phyloP scores from a whole-genome alignment of 2,113 vertebrate species.

The Ascaphus truei region DNA sequence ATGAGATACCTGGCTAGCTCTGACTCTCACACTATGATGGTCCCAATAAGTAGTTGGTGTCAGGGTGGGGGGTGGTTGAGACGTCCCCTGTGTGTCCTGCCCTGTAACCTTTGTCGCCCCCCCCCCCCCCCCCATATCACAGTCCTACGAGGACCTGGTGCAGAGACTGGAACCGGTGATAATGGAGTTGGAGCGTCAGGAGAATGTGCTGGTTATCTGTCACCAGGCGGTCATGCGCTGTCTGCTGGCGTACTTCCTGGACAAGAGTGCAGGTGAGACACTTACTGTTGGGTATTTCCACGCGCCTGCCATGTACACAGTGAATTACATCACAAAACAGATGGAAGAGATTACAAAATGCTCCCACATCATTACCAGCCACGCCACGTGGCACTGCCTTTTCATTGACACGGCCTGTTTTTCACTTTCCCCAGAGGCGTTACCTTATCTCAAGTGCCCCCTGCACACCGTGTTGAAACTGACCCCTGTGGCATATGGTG shows the following conservation, averaged over 20 bases:
- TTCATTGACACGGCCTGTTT: too few species aligned
- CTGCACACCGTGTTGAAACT: constrained; percentile 67
- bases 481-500: constrained; percentile 65
- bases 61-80: too few species aligned
- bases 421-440: constrained; percentile 40
- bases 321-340: background rate
- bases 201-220: constrained; percentile 85
- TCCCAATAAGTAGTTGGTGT: too few species aligned
- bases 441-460: constrained; percentile 65
- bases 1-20: too few species aligned
- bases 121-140: background rate
- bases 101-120: background rate
- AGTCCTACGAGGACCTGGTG: constrained; percentile 91
- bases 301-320: too few species aligned
- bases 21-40: too few species aligned
- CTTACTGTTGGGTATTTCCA: too few species aligned
- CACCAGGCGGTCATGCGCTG: constrained; percentile 90
- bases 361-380: too few species aligned
- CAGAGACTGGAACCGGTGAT: constrained; percentile 89
- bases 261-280: constrained; percentile 80
- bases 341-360: too few species aligned
- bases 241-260: constrained; percentile 87
- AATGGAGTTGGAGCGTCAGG: constrained; percentile 91
- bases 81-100: too few species aligned
- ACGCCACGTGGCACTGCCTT: too few species aligned